Percentiles rank a stretch among this genome's conserved stretches.
These are phyloP conservation scores for Apocrypta bakeri DNA, from an alignment of 1,140 invertebrate genomes.

Conservation along the genomic window DNA sequence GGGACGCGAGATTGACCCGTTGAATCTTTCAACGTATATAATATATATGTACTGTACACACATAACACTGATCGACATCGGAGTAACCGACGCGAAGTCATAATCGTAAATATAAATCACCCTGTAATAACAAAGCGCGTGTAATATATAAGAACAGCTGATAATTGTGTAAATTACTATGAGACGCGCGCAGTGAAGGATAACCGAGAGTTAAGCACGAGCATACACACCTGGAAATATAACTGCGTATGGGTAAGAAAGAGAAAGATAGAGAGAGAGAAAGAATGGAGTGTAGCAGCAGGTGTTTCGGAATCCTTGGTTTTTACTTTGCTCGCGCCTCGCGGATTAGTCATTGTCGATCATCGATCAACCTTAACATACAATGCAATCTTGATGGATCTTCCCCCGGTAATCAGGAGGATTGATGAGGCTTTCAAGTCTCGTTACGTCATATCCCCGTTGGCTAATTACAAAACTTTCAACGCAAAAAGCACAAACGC, in stretches of 20 bases:
- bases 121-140: no score
- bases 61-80: no score
- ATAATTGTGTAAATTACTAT: no score
- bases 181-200: no score
- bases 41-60: no score
- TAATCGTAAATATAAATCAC: no score
- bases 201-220: no score
- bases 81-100: no score
- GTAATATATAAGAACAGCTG: no score
- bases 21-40: not conserved
- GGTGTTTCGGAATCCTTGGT: constrained; percentile 55
- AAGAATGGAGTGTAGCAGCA: constrained; percentile 54
- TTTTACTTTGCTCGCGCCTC: constrained; percentile 51
- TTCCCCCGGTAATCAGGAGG: constrained; percentile 36
- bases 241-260: not conserved
- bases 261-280: constrained; percentile 11
- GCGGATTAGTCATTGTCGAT: constrained; percentile 64
- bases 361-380: constrained; percentile 64
- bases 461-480: not conserved
- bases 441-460: not conserved
- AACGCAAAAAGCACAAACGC: not conserved
- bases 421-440: constrained; percentile 29
- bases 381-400: constrained; percentile 52
- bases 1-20: not conserved
- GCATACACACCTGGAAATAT: not conserved